These are phyloP conservation scores for Acronicta psi DNA, from an alignment of 2,888 invertebrate genomes.

Conservation along the genomic window DNA sequence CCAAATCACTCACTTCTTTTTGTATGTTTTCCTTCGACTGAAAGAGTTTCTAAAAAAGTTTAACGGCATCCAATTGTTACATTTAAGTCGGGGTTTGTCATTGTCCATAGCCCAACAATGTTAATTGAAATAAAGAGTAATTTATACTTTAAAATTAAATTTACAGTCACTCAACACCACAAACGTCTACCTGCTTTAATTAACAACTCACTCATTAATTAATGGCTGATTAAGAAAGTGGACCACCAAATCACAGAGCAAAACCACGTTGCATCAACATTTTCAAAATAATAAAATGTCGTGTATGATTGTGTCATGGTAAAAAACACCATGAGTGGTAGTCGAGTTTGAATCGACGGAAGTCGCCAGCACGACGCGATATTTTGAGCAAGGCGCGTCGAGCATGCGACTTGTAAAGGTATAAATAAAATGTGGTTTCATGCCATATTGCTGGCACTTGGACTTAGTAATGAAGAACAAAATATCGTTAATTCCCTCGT, in stretches of 20 bases:
- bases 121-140: no score
- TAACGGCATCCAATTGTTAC: no score
- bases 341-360: constrained; percentile 80
- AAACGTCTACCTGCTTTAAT: constrained; percentile 20
- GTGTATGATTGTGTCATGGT: constrained; percentile 55
- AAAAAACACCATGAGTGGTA: constrained; percentile 59
- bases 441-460: constrained; percentile 42
- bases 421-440: constrained; percentile 63
- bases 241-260: no score
- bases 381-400: constrained; percentile 83
- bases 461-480: constrained; percentile 36
- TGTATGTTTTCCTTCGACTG: no score
- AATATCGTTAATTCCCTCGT: constrained; percentile 19
- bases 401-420: constrained; percentile 70
- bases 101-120: no score
- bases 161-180: constrained; percentile 22
- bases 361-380: constrained; percentile 82
- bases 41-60: no score
- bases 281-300: constrained; percentile 29
- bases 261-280: no score
- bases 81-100: no score
- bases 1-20: no score
- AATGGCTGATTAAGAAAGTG: neutral
- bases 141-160: neutral
- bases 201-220: constrained; percentile 9